Evolutionary conservation across 2,888 invertebrate species (phyloP).

Genomic region (Liopterus haemorrhoidalis): DNA sequence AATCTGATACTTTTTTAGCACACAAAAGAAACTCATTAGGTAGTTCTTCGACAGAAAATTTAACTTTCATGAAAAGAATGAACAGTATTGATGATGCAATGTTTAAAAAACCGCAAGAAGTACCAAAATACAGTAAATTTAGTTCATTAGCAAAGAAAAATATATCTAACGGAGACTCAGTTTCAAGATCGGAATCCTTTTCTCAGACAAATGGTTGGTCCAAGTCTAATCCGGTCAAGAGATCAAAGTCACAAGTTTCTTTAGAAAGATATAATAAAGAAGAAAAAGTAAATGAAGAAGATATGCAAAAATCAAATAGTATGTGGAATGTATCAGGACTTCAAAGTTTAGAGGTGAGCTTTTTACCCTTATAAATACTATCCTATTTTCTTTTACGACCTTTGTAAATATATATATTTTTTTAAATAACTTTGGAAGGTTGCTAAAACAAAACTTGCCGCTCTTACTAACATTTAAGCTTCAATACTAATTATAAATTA

Average conservation of each 20-base stretch:
- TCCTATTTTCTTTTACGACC: too few species aligned
- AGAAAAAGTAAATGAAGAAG: slow-evolving; percentile 24
- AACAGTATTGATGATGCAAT: slow-evolving; percentile 32
- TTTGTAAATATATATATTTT: too few species aligned
- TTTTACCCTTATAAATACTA: neutral
- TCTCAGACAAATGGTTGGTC: slow-evolving; percentile 36
- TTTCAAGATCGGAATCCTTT: slow-evolving; percentile 40
- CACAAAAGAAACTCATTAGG: slow-evolving; percentile 25
- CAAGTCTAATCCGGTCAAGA: slow-evolving; percentile 42
- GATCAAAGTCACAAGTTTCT: slow-evolving; percentile 47
- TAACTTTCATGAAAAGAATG: slow-evolving; percentile 33
- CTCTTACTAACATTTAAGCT: neutral
- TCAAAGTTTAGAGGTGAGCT: slow-evolving; percentile 47
- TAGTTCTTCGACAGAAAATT: slow-evolving; percentile 38
- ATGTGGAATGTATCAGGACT: slow-evolving; percentile 46
- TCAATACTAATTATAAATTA: slow-evolving; percentile 1
- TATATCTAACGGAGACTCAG: slow-evolving; percentile 15
- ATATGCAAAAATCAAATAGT: slow-evolving; percentile 41
- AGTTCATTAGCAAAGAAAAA: slow-evolving; percentile 2
- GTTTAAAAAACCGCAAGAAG: slow-evolving; percentile 36
- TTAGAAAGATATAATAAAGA: slow-evolving; percentile 39
- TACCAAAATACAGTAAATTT: slow-evolving; percentile 12
- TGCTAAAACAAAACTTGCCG: neutral
- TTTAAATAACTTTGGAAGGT: too few species aligned
- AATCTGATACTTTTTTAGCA: slow-evolving; percentile 5